A percentile compares a stretch with the other conserved stretches of the same genome.
Conservation (phyloP, 2,888 invertebrate species). For the Trichogramma dendrolimi region DNA sequence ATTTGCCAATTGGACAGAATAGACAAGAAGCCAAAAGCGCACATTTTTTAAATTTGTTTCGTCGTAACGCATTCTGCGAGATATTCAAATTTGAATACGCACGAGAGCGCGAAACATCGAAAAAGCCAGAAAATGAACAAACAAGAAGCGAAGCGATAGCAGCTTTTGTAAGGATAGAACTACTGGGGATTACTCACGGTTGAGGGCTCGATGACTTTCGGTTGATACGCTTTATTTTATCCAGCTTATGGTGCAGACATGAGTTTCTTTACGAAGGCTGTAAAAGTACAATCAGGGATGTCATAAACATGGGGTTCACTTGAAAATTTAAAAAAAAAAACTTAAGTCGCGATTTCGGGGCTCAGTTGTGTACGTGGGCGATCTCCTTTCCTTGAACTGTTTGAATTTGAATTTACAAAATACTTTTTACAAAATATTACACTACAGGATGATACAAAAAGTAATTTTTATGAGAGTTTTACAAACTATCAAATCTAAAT, state of each 20-base stretch:
- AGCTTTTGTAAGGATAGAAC: constrained; percentile 20
- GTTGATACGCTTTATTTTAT: constrained; percentile 24
- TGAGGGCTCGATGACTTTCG: constrained; percentile 33
- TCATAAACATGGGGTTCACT: constrained; percentile 34
- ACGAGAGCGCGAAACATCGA: too few relatives aligned
- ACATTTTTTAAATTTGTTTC: not conserved
- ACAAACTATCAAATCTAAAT: too few relatives aligned
- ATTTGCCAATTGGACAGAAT: too few relatives aligned
- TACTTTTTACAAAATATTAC: too few relatives aligned
- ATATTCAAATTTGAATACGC: too few relatives aligned
- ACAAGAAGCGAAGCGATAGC: constrained; percentile 10
- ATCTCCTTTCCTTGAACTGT: too few relatives aligned
- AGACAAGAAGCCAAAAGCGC: not conserved
- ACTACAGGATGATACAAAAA: too few relatives aligned
- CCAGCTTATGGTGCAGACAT: constrained; percentile 57
- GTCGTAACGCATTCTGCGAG: not conserved
- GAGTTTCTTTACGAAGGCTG: constrained; percentile 78
- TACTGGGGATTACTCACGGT: constrained; percentile 47
- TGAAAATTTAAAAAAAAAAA: not conserved
- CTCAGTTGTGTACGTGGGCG: too few relatives aligned
- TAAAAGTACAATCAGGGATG: constrained; percentile 52
- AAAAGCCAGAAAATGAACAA: not conserved
- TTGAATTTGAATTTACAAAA: too few relatives aligned
- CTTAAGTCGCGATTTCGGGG: too few relatives aligned
- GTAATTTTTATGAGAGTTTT: too few relatives aligned